phyloP scores from a whole-genome alignment of 1,140 invertebrate genomes.

The Aethina tumida region DNA sequence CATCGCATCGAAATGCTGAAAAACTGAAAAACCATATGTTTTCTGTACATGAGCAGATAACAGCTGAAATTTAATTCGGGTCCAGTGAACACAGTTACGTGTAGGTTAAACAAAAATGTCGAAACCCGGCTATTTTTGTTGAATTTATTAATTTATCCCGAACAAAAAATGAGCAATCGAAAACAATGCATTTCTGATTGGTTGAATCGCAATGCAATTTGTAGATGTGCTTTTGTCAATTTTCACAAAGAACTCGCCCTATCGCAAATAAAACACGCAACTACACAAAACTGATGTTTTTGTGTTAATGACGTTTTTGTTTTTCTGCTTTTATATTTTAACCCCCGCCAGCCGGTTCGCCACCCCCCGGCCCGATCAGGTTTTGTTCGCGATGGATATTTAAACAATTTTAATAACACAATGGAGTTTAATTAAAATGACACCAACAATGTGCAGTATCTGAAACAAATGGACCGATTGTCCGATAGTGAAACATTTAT shows the following conservation, averaged over 20 bases:
- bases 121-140: constrained; percentile 25
- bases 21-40: constrained; percentile 9
- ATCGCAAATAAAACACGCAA: constrained; percentile 34
- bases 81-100: constrained; percentile 19
- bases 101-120: constrained; percentile 28
- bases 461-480: too few relatives aligned
- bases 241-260: constrained; percentile 27
- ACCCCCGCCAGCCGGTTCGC: too few relatives aligned
- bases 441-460: too few relatives aligned
- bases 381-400: too few relatives aligned
- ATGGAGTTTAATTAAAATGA: too few relatives aligned
- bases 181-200: constrained; percentile 38
- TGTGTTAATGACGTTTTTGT: too few relatives aligned
- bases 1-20: neutral
- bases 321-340: too few relatives aligned
- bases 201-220: constrained; percentile 38
- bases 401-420: too few relatives aligned
- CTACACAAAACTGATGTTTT: too few relatives aligned
- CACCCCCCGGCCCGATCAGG: too few relatives aligned
- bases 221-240: constrained; percentile 32
- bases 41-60: constrained; percentile 17
- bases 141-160: constrained; percentile 29
- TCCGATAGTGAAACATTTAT: too few relatives aligned
- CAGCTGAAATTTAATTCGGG: constrained; percentile 22
- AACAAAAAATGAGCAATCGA: constrained; percentile 29